A percentile compares a stretch with the other conserved stretches of the same genome.
These are phyloP conservation scores for Gasteruption jaculator DNA, from an alignment of 2,888 invertebrate genomes.

Conservation along the genomic window DNA sequence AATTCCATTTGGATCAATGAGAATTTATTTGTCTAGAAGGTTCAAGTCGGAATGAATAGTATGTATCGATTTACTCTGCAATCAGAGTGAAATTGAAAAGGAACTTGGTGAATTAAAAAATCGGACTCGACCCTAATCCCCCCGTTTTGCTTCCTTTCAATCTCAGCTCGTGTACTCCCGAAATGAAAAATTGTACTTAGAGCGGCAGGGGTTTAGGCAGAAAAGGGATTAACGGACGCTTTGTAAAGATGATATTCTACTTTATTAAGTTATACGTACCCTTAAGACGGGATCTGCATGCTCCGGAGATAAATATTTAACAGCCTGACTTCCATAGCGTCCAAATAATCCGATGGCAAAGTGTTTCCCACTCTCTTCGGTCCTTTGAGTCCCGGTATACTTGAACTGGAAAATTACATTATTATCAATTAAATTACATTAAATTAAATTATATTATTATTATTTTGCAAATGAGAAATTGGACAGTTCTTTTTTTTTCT, in stretches of 20 bases:
- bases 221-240: constrained; percentile 12
- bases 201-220: too few species aligned
- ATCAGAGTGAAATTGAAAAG: too few species aligned
- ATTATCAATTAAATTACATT: constrained; percentile 12
- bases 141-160: too few species aligned
- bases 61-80: too few species aligned
- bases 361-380: constrained; percentile 69
- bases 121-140: too few species aligned
- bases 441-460: constrained; percentile 4
- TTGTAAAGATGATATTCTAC: constrained; percentile 5
- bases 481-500: neutral
- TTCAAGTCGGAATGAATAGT: too few species aligned
- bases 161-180: too few species aligned
- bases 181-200: too few species aligned
- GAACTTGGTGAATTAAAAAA: too few species aligned
- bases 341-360: constrained; percentile 77
- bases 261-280: constrained; percentile 52
- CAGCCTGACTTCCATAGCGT: constrained; percentile 57
- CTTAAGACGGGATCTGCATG: constrained; percentile 64
- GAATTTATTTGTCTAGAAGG: too few species aligned
- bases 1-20: too few species aligned
- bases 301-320: constrained; percentile 63
- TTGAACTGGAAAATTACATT: constrained; percentile 60
- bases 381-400: constrained; percentile 72
- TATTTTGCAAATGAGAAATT: neutral